A percentile compares a stretch with the other conserved stretches of the same genome.
phyloP scores from a whole-genome alignment of 30 jellyfish, hydroid and myxozoan species.

The Pelagia noctiluca region DNA sequence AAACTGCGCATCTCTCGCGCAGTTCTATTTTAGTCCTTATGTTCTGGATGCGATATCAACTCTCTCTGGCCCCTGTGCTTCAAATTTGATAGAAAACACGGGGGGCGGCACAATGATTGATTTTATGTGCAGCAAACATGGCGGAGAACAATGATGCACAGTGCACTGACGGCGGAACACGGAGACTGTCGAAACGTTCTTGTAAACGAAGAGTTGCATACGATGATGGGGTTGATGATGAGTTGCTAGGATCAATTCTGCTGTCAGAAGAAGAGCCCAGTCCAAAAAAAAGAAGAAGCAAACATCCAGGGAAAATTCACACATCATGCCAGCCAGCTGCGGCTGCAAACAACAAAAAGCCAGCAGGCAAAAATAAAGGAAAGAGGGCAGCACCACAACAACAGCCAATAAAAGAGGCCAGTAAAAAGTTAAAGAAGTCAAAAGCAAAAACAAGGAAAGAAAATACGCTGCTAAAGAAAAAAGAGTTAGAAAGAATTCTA shows the following conservation, averaged over 20 bases:
- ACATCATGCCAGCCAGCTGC: not conserved
- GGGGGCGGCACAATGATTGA: not conserved
- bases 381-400: conserved; percentile 2
- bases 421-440: not conserved
- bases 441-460: no score
- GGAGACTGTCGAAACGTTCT: conserved; percentile 1
- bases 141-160: no score
- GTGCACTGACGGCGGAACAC: not conserved
- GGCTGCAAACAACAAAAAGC: conserved; percentile 2
- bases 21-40: not conserved
- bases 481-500: not conserved
- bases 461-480: not conserved
- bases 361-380: not conserved
- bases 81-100: no score
- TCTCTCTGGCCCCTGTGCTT: conserved; percentile 2
- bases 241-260: conserved; percentile 1
- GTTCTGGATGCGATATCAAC: not conserved
- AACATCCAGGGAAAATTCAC: conserved; percentile 2
- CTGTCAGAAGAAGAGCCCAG: not conserved
- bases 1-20: not conserved
- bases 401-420: not conserved
- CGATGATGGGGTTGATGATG: conserved; percentile 3
- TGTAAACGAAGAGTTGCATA: not conserved
- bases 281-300: not conserved
- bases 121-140: not conserved